phyloP scores from a whole-genome alignment of 2,888 invertebrate species.

The Agriopis marginaria region DNA sequence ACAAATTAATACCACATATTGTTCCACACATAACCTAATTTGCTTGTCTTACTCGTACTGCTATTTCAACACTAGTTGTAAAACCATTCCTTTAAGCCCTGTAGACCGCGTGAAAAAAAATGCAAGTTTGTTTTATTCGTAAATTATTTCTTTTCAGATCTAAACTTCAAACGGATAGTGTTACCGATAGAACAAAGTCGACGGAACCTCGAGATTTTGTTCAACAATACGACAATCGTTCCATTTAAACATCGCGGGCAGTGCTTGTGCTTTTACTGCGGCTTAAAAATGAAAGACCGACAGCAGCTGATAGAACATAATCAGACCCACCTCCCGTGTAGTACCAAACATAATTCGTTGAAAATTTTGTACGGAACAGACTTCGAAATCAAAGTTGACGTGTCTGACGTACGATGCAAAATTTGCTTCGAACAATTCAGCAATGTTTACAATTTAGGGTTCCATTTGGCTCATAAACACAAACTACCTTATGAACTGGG shows the following conservation, averaged over 20 bases:
- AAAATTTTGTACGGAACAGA: slow-evolving; percentile 65
- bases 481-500: slow-evolving; percentile 59
- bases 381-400: slow-evolving; percentile 73
- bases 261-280: slow-evolving; percentile 77
- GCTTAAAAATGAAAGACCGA: slow-evolving; percentile 56
- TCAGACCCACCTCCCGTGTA: slow-evolving; percentile 63
- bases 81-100: not conserved
- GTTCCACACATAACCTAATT: not conserved
- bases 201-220: slow-evolving; percentile 68
- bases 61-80: not conserved
- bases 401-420: slow-evolving; percentile 68
- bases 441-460: slow-evolving; percentile 44
- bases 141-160: slow-evolving; percentile 76
- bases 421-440: slow-evolving; percentile 57
- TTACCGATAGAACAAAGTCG: slow-evolving; percentile 53
- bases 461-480: slow-evolving; percentile 65
- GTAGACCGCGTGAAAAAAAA: slow-evolving; percentile 35
- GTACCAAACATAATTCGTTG: slow-evolving; percentile 62
- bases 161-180: slow-evolving; percentile 53
- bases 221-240: slow-evolving; percentile 76
- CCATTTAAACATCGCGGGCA: slow-evolving; percentile 78
- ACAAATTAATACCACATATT: not conserved
- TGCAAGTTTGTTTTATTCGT: slow-evolving; percentile 16
- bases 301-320: slow-evolving; percentile 65
- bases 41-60: not conserved